These are phyloP conservation scores for Cheilosia vulpina DNA, from an alignment of 2,888 invertebrate species.

Conservation along the genomic window DNA sequence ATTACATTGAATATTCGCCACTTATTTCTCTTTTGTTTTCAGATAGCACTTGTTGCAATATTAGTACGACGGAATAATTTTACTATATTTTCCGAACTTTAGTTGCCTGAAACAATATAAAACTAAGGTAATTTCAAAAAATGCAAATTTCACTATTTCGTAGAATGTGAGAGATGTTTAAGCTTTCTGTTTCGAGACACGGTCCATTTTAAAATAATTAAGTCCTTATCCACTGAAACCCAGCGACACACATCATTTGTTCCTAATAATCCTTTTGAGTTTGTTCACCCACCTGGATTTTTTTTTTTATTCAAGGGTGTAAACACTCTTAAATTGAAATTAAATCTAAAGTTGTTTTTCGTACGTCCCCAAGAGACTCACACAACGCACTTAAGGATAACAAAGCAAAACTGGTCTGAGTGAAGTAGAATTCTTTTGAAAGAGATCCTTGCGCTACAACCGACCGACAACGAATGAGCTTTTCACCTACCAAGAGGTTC, in stretches of 20 bases:
- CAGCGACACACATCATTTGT: slow-evolving; percentile 9
- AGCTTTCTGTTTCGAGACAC: slow-evolving; percentile 10
- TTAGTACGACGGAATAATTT: too few species aligned
- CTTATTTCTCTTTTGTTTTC: too few species aligned
- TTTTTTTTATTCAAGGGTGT: slow-evolving; percentile 16
- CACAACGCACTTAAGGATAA: background rate
- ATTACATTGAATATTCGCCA: too few species aligned
- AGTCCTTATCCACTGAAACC: slow-evolving; percentile 20
- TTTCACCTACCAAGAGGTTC: slow-evolving; percentile 49
- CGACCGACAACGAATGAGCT: slow-evolving; percentile 72
- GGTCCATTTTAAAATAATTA: slow-evolving; percentile 27
- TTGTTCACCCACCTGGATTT: slow-evolving; percentile 13
- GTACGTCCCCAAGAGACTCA: slow-evolving; percentile 2
- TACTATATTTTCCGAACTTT: too few species aligned
- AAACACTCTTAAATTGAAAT: slow-evolving; percentile 30
- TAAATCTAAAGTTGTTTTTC: slow-evolving; percentile 19
- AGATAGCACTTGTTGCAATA: too few species aligned
- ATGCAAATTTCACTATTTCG: too few species aligned
- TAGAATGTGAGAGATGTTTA: background rate
- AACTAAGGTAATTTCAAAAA: too few species aligned
- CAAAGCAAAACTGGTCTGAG: background rate
- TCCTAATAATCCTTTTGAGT: slow-evolving; percentile 25
- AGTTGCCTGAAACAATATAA: too few species aligned
- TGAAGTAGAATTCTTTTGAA: slow-evolving; percentile 11
- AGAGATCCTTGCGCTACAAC: slow-evolving; percentile 63